phyloP scores from a whole-genome alignment of 2,113 vertebrate genomes.

The Vireo altiloquus region DNA sequence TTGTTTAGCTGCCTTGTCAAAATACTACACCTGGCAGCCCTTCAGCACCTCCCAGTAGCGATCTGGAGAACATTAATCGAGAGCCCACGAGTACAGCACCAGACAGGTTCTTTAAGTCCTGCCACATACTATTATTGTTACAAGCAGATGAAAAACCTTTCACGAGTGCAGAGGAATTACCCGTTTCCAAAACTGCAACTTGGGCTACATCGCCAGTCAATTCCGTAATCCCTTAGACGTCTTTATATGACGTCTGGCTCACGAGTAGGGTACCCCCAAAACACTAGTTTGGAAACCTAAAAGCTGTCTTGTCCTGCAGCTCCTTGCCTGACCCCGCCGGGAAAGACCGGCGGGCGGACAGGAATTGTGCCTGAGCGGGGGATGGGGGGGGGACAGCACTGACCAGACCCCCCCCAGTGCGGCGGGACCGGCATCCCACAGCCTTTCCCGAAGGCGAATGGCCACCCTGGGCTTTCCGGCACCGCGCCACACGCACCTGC shows the following conservation, averaged over 20 bases:
- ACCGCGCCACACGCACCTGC: constrained; percentile 7
- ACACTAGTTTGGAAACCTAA: background rate
- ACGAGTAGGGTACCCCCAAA: accelerated
- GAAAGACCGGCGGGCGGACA: accelerated
- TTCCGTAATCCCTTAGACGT: background rate
- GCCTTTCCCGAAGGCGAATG: background rate
- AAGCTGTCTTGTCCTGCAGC: background rate
- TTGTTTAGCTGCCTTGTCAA: background rate
- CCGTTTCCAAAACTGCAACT: background rate
- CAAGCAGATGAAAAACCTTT: background rate
- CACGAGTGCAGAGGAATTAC: background rate
- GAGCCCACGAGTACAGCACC: background rate
- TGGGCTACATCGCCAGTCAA: background rate
- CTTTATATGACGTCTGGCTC: accelerated
- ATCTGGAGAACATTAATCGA: background rate
- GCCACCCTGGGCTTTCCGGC: background rate
- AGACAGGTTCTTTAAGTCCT: background rate
- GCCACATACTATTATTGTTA: background rate
- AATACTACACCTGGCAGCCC: background rate
- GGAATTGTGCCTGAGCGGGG: accelerated
- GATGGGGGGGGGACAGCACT: accelerated
- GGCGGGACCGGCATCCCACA: background rate
- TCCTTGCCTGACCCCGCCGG: background rate
- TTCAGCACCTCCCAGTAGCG: background rate
- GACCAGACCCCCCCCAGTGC: accelerated